A percentile compares a stretch with the other conserved stretches of the same genome.
Conservation (phyloP, 1,140 invertebrate species). For the Trichonephila clavipes region DNA sequence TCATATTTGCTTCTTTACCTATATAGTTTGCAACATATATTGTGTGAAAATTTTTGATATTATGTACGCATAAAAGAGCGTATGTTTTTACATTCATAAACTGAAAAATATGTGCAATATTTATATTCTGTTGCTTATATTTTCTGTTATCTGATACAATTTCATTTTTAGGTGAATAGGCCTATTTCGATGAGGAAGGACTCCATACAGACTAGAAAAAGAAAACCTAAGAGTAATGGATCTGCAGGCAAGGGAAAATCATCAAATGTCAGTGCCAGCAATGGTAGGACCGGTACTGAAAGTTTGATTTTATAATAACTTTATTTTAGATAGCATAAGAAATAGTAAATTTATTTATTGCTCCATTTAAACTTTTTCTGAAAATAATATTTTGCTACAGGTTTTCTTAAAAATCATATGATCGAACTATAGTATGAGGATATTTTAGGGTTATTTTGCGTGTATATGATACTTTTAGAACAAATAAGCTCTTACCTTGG, state of each 20-base stretch:
- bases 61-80: no score
- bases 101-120: background rate
- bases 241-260: constrained; percentile 55
- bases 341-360: background rate
- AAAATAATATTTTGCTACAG: no score
- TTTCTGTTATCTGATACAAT: background rate
- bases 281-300: constrained; percentile 43
- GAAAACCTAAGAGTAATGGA: constrained; percentile 90
- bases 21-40: no score
- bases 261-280: constrained; percentile 14
- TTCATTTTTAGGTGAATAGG: constrained; percentile 81
- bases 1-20: no score
- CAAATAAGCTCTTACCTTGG: no score
- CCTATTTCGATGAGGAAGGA: constrained; percentile 98
- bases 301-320: background rate
- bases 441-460: no score
- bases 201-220: constrained; percentile 96
- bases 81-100: no score
- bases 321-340: background rate
- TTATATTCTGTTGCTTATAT: background rate
- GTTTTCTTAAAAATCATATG: no score
- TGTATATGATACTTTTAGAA: no score
- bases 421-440: no score
- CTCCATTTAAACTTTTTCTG: no score
- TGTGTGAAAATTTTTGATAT: no score